Evolutionary conservation across 1,140 invertebrate species (phyloP).

Genomic region (Cecropterus lyciades): DNA sequence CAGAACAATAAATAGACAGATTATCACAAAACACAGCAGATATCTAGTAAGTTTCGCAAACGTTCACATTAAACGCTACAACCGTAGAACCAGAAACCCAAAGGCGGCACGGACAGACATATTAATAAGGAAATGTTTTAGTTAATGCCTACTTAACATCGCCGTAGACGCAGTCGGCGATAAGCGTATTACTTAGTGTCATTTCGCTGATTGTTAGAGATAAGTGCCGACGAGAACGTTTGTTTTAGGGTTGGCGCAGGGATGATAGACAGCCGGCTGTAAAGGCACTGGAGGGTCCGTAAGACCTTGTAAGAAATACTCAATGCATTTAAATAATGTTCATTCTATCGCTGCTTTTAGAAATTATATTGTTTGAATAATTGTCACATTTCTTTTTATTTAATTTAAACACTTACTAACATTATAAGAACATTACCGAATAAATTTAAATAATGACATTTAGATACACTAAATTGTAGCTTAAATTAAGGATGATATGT

Average conservation of each 20-base stretch:
- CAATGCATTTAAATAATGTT: not conserved
- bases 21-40: constrained; percentile 32
- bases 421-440: too few relatives aligned
- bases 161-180: constrained; percentile 12
- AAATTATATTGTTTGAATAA: too few relatives aligned
- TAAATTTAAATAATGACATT: too few relatives aligned
- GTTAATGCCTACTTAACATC: constrained; percentile 33
- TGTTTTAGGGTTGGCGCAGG: not conserved
- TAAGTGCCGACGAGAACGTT: not conserved
- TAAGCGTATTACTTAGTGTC: constrained; percentile 29
- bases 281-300: too few relatives aligned
- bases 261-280: not conserved
- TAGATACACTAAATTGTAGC: too few relatives aligned
- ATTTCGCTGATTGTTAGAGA: constrained; percentile 2
- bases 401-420: too few relatives aligned
- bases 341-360: too few relatives aligned
- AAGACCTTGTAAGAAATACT: not conserved
- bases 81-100: constrained; percentile 16
- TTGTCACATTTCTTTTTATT: too few relatives aligned
- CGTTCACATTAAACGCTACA: constrained; percentile 25
- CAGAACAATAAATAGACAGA: constrained; percentile 35
- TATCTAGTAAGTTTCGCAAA: constrained; percentile 31
- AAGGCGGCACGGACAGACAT: constrained; percentile 19
- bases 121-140: constrained; percentile 43
- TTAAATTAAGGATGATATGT: too few relatives aligned